Percentiles rank a stretch among this genome's conserved stretches.
These are phyloP conservation scores for Erebia ligea DNA, from an alignment of 2,888 invertebrate genomes.

Conservation along the genomic window DNA sequence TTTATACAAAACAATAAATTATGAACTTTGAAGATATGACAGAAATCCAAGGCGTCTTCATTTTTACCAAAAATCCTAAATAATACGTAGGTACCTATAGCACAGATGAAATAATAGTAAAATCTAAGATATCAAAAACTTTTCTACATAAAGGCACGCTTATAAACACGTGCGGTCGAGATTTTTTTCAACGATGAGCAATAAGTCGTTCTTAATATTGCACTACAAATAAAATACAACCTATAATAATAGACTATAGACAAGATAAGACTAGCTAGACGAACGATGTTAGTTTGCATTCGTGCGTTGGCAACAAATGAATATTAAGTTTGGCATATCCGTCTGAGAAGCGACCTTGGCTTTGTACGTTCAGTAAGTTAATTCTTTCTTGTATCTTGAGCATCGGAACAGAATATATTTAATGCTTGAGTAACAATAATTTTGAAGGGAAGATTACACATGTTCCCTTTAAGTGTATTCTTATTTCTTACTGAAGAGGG, in stretches of 20 bases:
- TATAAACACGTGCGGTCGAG: constrained; percentile 24
- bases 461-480: too few relatives aligned
- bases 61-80: too few relatives aligned
- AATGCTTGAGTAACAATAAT: constrained; percentile 29
- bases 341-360: constrained; percentile 66
- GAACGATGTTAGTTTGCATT: constrained; percentile 41
- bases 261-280: constrained; percentile 1
- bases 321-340: constrained; percentile 71
- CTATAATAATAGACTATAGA: constrained; percentile 35
- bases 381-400: constrained; percentile 75
- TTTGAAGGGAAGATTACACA: not conserved
- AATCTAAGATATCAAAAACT: not conserved
- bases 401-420: constrained; percentile 55
- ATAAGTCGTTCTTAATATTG: constrained; percentile 40
- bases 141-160: not conserved
- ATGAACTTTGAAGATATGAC: too few relatives aligned
- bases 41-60: too few relatives aligned
- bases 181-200: constrained; percentile 37
- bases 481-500: too few relatives aligned
- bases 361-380: constrained; percentile 64
- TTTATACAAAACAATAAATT: too few relatives aligned
- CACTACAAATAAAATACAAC: constrained; percentile 5
- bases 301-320: constrained; percentile 66
- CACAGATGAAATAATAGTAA: too few relatives aligned
- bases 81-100: too few relatives aligned